Conservation (phyloP, 2,113 vertebrate species). For the Passer montanus region DNA sequence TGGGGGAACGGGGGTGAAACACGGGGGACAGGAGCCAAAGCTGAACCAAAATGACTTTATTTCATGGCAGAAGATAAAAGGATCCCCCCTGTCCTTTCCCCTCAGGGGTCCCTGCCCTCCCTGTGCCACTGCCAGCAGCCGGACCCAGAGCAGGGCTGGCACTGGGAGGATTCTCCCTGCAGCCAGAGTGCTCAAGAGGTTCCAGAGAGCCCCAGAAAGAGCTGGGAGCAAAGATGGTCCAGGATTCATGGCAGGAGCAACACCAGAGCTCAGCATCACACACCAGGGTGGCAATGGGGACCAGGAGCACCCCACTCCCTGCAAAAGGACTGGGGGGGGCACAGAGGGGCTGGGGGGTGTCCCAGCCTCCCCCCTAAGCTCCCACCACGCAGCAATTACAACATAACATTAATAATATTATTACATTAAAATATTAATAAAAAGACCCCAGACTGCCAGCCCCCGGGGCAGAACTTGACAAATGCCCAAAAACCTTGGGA, state of each 20-base stretch:
- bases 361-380: not conserved
- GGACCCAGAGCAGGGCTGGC: not conserved
- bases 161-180: not conserved
- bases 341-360: not conserved
- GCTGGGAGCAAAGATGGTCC: rapidly evolving
- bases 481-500: rapidly evolving
- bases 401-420: not conserved
- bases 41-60: not conserved
- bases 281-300: rapidly evolving
- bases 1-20: not conserved
- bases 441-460: not conserved
- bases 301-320: not conserved
- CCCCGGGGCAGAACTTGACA: not conserved
- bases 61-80: not conserved
- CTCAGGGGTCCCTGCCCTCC: rapidly evolving
- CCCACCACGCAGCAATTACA: not conserved
- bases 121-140: not conserved
- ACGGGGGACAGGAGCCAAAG: not conserved
- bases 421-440: not conserved
- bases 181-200: not conserved
- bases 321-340: not conserved
- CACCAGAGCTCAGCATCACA: not conserved
- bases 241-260: not conserved
- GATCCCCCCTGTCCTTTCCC: rapidly evolving
- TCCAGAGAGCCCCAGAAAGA: rapidly evolving